Percentiles rank a stretch among this genome's conserved stretches.
Conservation (phyloP, 2,113 vertebrate genomes). For the Lampris incognitus region DNA sequence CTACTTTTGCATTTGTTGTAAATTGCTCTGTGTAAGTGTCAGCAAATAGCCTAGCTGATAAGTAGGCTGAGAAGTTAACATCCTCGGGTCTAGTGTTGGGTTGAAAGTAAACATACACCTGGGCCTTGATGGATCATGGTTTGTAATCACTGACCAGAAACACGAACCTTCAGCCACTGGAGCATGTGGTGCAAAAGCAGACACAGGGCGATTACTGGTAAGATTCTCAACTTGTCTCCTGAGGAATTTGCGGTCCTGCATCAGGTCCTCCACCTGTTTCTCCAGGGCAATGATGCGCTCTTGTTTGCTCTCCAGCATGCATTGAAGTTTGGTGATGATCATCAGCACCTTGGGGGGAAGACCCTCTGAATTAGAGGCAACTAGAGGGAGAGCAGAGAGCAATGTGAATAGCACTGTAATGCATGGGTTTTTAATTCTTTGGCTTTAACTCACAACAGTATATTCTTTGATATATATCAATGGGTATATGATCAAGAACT, state of each 20-base stretch:
- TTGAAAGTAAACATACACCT: no score
- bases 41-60: no score
- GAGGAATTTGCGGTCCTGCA: constrained; percentile 83
- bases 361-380: constrained; percentile 55
- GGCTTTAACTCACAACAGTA: no score
- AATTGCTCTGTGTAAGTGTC: no score
- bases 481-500: no score
- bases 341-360: constrained; percentile 76
- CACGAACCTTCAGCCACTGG: constrained; percentile 63
- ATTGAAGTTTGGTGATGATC: constrained; percentile 82
- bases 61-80: no score
- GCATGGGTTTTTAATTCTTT: background rate
- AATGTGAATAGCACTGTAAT: background rate
- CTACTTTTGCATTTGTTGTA: no score
- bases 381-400: constrained; percentile 15
- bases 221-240: constrained; percentile 81
- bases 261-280: constrained; percentile 81
- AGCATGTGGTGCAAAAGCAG: constrained; percentile 52
- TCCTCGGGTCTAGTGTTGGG: no score
- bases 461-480: no score
- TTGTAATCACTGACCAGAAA: accelerated
- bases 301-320: constrained; percentile 80
- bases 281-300: constrained; percentile 77
- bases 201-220: constrained; percentile 67
- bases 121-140: no score